These are phyloP conservation scores for Apamea monoglypha DNA, from an alignment of 2,888 invertebrate genomes.

Conservation along the genomic window DNA sequence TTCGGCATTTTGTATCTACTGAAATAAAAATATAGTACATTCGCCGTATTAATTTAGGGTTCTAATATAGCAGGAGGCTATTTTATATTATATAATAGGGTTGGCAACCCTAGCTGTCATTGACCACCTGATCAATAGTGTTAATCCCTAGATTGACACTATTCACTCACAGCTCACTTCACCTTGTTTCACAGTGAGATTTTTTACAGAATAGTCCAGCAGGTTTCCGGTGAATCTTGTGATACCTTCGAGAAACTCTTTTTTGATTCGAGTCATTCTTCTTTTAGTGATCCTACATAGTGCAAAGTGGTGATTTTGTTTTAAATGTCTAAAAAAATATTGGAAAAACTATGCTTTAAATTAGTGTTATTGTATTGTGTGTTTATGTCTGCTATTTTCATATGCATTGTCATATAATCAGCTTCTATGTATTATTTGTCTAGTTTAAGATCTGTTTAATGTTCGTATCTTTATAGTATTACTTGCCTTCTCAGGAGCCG, in stretches of 20 bases:
- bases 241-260: conserved; percentile 28
- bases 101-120: background rate
- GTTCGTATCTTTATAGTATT: background rate
- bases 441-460: background rate
- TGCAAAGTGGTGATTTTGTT: conserved; percentile 12
- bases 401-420: background rate
- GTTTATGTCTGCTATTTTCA: background rate
- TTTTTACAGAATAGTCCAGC: background rate
- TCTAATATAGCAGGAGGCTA: too few species aligned
- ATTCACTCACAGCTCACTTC: background rate
- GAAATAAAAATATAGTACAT: too few species aligned
- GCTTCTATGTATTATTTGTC: background rate
- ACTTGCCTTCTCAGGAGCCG: background rate
- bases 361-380: background rate
- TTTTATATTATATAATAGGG: too few species aligned
- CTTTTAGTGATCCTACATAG: background rate
- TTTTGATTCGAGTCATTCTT: background rate
- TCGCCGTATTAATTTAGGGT: too few species aligned
- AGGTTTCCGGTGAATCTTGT: conserved; percentile 33
- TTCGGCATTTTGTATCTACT: too few species aligned
- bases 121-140: too few species aligned
- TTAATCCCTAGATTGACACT: too few species aligned
- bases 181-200: background rate
- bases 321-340: background rate
- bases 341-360: background rate